Evolutionary conservation across 2,888 invertebrate species (phyloP), one percentile per base, ranked within the genome.

Genomic region (Byasa hedistus): DNA sequence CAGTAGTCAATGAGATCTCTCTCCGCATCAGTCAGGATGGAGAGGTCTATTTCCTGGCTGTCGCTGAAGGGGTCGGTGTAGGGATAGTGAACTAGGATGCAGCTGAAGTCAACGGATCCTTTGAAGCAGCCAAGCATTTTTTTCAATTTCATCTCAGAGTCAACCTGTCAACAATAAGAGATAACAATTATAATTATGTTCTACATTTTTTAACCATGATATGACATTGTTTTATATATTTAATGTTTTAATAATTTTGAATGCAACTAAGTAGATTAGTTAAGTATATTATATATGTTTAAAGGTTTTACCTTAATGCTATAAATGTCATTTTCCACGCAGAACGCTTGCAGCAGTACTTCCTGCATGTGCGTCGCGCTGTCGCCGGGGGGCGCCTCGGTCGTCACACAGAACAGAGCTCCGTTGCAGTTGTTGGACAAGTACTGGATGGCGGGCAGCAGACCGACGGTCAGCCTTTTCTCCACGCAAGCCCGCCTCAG

Each of bases 311-410:
- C 95, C 90, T 95, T 94, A 71, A 96, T 93, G 63, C 95, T 94
- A 76, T 95, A 94, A 77, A 96, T 96, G 72, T 94, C 95, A 70
- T 96, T 95, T 83, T 96, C 96, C 52, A 94, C 95, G 83, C 96
- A 96, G 81, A 95, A 96, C 0, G 96, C 96, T 77, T 96, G 95
- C 44, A 96, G 86, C 0, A 96, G 88, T 7, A 96, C 96, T 78
- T 95, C 95, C 76, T 96, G 96, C 92, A 96, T 95, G 78, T 96
- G 96, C 10, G 94, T 95, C 7, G 95, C 95, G 36, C 95, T 94
- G 82, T 96, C 96, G 5, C 94, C 95, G 51, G 93, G 94, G 59
- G 93, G 88, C 27, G 95, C 94, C 64, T 94, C 94, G 1, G 95
- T 94, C 22, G 96, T 92, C 56, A 96, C 84, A 76, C 96, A 96